These are phyloP conservation scores for Mobula birostris DNA, from an alignment of 2,113 vertebrate species.

Conservation along the genomic window DNA sequence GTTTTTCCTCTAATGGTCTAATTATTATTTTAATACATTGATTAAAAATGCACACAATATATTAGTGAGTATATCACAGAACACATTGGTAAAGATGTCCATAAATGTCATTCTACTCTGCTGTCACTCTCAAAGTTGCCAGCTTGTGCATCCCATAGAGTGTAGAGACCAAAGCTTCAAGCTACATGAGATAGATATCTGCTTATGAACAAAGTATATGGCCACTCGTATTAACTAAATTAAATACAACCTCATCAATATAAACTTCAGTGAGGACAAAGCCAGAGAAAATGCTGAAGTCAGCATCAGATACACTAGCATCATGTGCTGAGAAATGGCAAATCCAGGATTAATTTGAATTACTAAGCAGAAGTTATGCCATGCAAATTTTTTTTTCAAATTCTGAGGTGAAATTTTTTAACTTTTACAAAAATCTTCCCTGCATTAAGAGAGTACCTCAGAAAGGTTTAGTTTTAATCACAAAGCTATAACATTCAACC, in stretches of 20 bases:
- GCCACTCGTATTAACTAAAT: not conserved
- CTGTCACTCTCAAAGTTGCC: not conserved
- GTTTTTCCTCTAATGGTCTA: not conserved
- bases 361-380: not conserved
- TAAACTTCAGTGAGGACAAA: not conserved
- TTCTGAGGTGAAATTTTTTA: not conserved
- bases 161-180: not conserved
- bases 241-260: not conserved
- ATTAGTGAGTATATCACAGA: not conserved
- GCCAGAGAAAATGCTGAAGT: not conserved
- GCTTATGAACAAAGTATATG: not conserved
- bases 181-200: not conserved
- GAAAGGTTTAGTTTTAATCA: not conserved
- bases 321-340: not conserved
- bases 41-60: not conserved
- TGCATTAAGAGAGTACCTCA: not conserved
- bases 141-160: not conserved
- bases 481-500: not conserved
- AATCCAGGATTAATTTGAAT: not conserved
- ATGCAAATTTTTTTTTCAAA: not conserved
- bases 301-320: not conserved
- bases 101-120: not conserved
- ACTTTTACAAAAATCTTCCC: not conserved
- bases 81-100: not conserved
- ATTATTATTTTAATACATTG: not conserved